Evolutionary conservation across 1,140 invertebrate species (phyloP).

Genomic region (Elysia chlorotica): DNA sequence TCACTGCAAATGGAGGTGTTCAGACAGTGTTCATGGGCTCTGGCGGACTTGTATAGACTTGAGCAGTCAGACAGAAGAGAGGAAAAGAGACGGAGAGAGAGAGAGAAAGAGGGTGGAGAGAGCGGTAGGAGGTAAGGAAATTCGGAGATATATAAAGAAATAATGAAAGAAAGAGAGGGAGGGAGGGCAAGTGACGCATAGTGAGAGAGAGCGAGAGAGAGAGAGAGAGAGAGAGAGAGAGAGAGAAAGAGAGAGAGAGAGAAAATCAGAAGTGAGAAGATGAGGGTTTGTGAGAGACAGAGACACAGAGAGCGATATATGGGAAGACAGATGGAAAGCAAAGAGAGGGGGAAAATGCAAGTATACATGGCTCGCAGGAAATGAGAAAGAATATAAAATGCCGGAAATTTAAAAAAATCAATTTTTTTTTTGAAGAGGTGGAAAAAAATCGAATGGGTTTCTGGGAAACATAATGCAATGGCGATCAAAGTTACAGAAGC

Average conservation of each 20-base stretch:
- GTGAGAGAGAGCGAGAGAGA: neutral
- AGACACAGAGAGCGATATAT: no score
- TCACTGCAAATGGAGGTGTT: neutral
- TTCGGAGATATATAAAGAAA: neutral
- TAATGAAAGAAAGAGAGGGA: neutral
- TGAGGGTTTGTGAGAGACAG: no score
- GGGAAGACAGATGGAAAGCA: no score
- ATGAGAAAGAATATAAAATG: no score
- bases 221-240: neutral
- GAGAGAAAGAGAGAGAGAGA: neutral
- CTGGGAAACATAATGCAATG: no score
- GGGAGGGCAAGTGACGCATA: neutral
- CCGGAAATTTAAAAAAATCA: no score
- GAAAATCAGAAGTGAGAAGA: neutral
- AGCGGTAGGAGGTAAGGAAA: neutral
- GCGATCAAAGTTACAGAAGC: no score
- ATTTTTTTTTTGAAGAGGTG: no score
- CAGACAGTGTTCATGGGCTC: neutral
- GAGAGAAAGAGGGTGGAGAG: neutral
- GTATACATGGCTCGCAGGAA: no score
- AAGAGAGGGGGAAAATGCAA: no score
- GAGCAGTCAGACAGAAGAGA: neutral
- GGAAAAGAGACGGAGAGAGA: neutral
- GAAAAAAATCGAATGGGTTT: no score
- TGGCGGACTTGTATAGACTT: neutral